Percentiles rank a stretch among this genome's conserved stretches.
Conservation (phyloP, 2,888 invertebrate species). For the Odontothrips loti region DNA sequence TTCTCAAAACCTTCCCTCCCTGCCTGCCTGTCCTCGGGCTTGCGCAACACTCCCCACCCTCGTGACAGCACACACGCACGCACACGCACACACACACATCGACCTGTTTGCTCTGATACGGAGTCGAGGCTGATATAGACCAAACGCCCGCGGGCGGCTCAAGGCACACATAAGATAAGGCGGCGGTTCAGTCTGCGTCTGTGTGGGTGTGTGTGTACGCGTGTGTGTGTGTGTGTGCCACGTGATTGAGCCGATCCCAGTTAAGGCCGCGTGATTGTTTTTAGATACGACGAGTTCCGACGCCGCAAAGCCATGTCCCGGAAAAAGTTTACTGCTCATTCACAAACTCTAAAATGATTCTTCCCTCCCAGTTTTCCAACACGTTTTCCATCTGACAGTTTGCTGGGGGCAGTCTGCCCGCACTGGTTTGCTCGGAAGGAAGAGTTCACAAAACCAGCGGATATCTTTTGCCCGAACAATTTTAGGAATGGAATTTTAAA, state of each 20-base stretch:
- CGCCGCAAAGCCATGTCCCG: background rate
- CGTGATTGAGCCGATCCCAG: background rate
- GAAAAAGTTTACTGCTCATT: background rate
- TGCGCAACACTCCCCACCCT: background rate
- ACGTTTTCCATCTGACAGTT: no score
- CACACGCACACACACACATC: background rate
- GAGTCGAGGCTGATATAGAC: background rate
- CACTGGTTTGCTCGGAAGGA: no score
- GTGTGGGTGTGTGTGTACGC: no score
- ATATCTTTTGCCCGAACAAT: background rate
- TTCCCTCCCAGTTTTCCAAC: no score
- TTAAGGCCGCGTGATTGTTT: background rate
- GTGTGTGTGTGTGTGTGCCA: no score
- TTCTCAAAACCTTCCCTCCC: background rate
- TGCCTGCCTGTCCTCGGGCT: background rate
- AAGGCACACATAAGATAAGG: background rate
- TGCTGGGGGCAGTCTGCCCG: no score
- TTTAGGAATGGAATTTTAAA: background rate
- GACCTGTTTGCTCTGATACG: no score
- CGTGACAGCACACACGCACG: background rate
- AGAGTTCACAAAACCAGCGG: background rate
- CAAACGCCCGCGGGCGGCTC: background rate
- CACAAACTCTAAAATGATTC: background rate
- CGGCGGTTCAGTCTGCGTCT: no score
- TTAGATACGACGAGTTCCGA: background rate